A percentile compares a stretch with the other conserved stretches of the same genome.
Conservation (phyloP, 2,797 vertebrate species). For the Apogon talboti region DNA sequence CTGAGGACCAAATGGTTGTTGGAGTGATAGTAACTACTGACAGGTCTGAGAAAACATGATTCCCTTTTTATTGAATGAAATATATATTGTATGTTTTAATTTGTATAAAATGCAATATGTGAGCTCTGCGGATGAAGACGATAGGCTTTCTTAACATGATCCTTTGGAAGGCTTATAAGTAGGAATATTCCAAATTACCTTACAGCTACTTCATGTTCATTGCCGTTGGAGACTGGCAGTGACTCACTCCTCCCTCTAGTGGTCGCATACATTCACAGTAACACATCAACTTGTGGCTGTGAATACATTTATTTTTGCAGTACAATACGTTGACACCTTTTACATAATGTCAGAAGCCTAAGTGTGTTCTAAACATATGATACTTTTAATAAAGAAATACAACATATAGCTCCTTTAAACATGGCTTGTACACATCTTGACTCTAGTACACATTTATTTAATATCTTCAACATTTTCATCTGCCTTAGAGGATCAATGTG, state of each 20-base stretch:
- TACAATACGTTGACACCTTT: too few species aligned
- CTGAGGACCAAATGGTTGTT: constrained; percentile 87
- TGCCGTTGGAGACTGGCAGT: too few species aligned
- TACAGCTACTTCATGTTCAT: too few species aligned
- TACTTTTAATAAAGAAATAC: too few species aligned
- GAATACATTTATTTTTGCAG: too few species aligned
- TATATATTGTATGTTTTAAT: constrained; percentile 1
- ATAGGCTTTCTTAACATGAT: background rate
- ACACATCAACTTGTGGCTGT: too few species aligned
- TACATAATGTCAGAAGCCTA: too few species aligned
- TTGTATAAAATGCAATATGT: background rate
- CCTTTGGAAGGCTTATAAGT: background rate
- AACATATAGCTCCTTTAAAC: constrained; percentile 4
- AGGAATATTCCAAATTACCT: too few species aligned
- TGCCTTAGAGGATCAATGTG: constrained; percentile 24
- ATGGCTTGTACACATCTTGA: constrained; percentile 9
- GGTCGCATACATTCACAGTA: too few species aligned
- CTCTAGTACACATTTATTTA: constrained; percentile 1
- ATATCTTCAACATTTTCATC: constrained; percentile 34
- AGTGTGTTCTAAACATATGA: too few species aligned
- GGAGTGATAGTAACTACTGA: constrained; percentile 85
- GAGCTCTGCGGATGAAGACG: background rate
- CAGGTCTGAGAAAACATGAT: constrained; percentile 82
- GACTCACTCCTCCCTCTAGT: too few species aligned
- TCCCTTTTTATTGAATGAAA: constrained; percentile 16